These are phyloP conservation scores for Scytalopus superciliaris DNA, from an alignment of 2,113 vertebrate species.

Conservation along the genomic window DNA sequence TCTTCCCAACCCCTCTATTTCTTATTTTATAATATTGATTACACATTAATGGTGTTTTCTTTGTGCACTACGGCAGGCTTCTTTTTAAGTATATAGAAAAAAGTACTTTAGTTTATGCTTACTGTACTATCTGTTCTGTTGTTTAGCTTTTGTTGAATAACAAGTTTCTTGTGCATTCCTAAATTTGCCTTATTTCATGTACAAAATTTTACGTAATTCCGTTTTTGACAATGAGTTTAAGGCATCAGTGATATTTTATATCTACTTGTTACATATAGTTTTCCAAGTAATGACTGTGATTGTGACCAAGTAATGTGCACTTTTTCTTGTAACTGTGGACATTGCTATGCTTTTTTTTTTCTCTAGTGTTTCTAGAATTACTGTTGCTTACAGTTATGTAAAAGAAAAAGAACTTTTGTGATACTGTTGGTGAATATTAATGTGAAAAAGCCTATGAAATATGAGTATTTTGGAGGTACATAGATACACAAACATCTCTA, in stretches of 20 bases:
- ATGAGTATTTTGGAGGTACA: constrained; percentile 85
- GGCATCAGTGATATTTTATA: constrained; percentile 84
- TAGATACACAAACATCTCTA: constrained; percentile 80
- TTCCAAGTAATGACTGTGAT: constrained; percentile 88
- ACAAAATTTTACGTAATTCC: constrained; percentile 78
- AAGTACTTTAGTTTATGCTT: constrained; percentile 78
- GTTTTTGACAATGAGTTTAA: constrained; percentile 82
- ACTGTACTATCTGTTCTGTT: constrained; percentile 77
- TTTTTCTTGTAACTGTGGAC: constrained; percentile 89
- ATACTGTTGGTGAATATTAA: constrained; percentile 90
- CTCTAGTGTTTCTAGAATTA: constrained; percentile 88
- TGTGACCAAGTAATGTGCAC: constrained; percentile 89
- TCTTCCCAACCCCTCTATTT: constrained; percentile 55
- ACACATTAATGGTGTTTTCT: constrained; percentile 79
- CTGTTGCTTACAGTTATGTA: constrained; percentile 83
- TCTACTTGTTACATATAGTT: constrained; percentile 86
- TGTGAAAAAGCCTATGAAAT: constrained; percentile 87
- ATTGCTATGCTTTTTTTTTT: constrained; percentile 84
- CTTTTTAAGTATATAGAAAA: constrained; percentile 78
- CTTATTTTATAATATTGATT: constrained; percentile 79
- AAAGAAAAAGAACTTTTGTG: constrained; percentile 83
- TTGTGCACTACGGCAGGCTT: constrained; percentile 78
- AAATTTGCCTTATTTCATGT: constrained; percentile 89
- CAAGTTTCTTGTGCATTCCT: constrained; percentile 82
- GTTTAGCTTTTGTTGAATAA: constrained; percentile 79